phyloP scores from a whole-genome alignment of 2,113 vertebrate genomes.

The Chitala chitala region DNA sequence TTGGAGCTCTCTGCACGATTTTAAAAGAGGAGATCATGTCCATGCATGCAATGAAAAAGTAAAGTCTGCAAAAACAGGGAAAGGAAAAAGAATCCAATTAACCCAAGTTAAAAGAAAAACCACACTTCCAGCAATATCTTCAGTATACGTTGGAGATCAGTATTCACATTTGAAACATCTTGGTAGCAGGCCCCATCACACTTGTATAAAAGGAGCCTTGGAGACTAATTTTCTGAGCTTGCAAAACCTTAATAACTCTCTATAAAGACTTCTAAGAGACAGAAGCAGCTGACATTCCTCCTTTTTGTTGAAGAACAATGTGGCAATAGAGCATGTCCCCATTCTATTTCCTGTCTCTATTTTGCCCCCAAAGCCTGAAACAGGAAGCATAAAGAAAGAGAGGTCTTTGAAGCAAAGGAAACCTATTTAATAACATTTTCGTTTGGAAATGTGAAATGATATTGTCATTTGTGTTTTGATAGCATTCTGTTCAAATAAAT shows the following conservation, averaged over 20 bases:
- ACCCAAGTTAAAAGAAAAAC: conserved; percentile 59
- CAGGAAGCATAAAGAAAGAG: neutral
- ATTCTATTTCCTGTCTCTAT: neutral
- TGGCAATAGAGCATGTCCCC: conserved; percentile 1
- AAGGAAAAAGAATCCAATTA: conserved; percentile 70
- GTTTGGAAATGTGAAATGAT: neutral
- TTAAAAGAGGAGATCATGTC: too few species aligned
- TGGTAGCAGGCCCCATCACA: conserved; percentile 52
- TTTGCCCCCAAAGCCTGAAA: neutral
- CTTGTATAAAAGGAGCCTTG: conserved; percentile 69
- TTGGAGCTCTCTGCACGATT: too few species aligned
- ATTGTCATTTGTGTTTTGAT: conserved; percentile 5
- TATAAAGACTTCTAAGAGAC: conserved; percentile 21
- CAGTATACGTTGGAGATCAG: conserved; percentile 62
- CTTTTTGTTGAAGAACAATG: conserved; percentile 15
- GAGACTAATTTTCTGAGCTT: conserved; percentile 59
- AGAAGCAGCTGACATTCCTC: conserved; percentile 2
- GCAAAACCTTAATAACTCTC: conserved; percentile 24
- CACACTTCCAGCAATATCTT: conserved; percentile 47
- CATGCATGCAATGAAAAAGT: too few species aligned
- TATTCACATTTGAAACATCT: conserved; percentile 60
- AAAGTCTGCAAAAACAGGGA: too few species aligned
- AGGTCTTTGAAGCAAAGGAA: neutral
- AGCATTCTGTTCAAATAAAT: neutral
- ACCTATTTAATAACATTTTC: neutral